Percentiles rank a stretch among this genome's conserved stretches.
These are phyloP conservation scores for Cacatua alba DNA, from an alignment of 2,113 vertebrate species.

Conservation along the genomic window DNA sequence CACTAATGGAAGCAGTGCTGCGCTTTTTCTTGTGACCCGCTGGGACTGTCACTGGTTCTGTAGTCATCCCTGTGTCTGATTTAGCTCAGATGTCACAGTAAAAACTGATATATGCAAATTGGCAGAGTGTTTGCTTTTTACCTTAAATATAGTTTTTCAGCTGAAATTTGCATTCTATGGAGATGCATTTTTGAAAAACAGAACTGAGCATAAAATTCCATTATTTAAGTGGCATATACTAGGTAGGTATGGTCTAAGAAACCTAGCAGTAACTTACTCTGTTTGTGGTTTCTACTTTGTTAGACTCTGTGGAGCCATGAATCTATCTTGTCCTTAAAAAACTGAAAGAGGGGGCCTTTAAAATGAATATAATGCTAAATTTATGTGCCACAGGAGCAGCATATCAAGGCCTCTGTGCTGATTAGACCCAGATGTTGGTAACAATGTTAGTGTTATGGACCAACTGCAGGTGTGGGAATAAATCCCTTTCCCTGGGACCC, in stretches of 20 bases:
- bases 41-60: neutral
- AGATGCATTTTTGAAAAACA: constrained; percentile 61
- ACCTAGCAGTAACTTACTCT: constrained; percentile 76
- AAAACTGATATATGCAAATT: constrained; percentile 61
- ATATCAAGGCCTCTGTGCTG: constrained; percentile 78
- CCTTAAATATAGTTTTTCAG: constrained; percentile 59
- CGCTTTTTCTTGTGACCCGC: neutral
- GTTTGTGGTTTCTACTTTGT: constrained; percentile 81
- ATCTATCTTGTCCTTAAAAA: constrained; percentile 87
- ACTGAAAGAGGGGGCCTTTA: constrained; percentile 76
- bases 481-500: constrained; percentile 76
- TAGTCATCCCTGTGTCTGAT: neutral
- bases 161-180: constrained; percentile 36
- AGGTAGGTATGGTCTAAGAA: constrained; percentile 68
- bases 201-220: constrained; percentile 68
- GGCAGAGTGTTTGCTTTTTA: constrained; percentile 47
- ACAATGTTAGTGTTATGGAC: constrained; percentile 86
- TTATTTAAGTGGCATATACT: constrained; percentile 71
- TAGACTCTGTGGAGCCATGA: constrained; percentile 85
- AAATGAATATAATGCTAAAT: constrained; percentile 82
- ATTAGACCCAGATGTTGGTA: constrained; percentile 85
- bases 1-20: neutral
- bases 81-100: constrained; percentile 21
- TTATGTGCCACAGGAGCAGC: constrained; percentile 82
- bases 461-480: constrained; percentile 84